Evolutionary conservation across 2,113 vertebrate genomes (phyloP).

Genomic region (Leuciscus idus): DNA sequence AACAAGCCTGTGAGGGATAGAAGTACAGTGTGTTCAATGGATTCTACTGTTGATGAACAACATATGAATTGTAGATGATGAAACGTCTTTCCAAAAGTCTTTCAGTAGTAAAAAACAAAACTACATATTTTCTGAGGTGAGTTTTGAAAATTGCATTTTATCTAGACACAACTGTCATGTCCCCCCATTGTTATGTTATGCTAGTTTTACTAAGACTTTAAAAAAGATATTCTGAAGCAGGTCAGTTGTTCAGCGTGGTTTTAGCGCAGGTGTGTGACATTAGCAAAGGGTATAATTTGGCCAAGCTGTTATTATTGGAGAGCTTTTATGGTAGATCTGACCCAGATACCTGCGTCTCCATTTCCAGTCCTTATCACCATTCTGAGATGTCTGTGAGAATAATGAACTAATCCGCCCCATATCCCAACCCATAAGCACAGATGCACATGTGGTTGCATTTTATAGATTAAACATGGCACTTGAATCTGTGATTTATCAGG

Average conservation of each 20-base stretch:
- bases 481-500: slow-evolving; percentile 22
- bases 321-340: slow-evolving; percentile 43
- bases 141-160: too few species aligned
- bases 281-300: slow-evolving; percentile 40
- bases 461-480: slow-evolving; percentile 34
- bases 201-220: not conserved
- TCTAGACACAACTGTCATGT: not conserved
- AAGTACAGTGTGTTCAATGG: too few species aligned
- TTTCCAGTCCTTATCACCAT: slow-evolving; percentile 34
- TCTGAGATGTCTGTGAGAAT: slow-evolving; percentile 32
- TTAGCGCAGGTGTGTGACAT: slow-evolving; percentile 39
- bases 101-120: too few species aligned
- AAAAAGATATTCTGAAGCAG: too few species aligned
- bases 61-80: too few species aligned
- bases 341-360: slow-evolving; percentile 39
- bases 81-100: too few species aligned
- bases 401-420: slow-evolving; percentile 14
- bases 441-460: slow-evolving; percentile 44
- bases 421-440: not conserved
- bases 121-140: too few species aligned
- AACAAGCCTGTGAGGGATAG: too few species aligned
- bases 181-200: not conserved
- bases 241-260: not conserved
- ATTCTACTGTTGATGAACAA: too few species aligned
- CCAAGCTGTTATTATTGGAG: slow-evolving; percentile 40